Percentiles rank a stretch among this genome's conserved stretches.
Evolutionary conservation across 2,797 vertebrate species (phyloP).

Genomic region (Acrocephalus scirpaceus): DNA sequence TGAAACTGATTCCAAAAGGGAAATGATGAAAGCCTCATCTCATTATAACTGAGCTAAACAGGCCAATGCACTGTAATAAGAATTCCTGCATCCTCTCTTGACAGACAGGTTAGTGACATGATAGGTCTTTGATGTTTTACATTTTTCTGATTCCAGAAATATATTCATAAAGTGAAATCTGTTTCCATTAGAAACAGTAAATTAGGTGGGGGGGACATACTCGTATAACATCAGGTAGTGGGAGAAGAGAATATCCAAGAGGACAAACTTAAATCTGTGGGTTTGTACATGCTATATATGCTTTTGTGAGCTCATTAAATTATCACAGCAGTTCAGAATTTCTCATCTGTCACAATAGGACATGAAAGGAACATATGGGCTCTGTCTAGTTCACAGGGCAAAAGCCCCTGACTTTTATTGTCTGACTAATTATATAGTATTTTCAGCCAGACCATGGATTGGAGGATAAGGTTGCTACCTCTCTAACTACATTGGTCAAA

Average conservation of each 20-base stretch:
- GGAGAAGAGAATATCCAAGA: background rate
- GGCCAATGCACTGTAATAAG: background rate
- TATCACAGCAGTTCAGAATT: background rate
- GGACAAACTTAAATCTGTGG: background rate
- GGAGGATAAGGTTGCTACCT: too few species aligned
- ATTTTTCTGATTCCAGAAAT: slow-evolving; percentile 22
- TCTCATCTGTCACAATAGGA: too few species aligned
- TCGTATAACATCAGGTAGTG: background rate
- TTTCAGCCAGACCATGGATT: too few species aligned
- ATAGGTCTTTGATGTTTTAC: slow-evolving; percentile 20
- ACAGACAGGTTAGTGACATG: background rate
- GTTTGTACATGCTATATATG: background rate
- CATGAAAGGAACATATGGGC: too few species aligned
- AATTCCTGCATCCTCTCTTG: slow-evolving; percentile 16
- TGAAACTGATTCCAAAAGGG: background rate
- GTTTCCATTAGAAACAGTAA: background rate
- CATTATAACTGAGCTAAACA: slow-evolving; percentile 27
- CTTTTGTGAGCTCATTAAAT: background rate
- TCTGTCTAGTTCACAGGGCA: too few species aligned
- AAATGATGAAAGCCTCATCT: slow-evolving; percentile 43
- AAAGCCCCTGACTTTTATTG: too few species aligned
- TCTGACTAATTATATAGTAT: too few species aligned
- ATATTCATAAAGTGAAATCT: background rate
- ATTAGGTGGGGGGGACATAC: background rate
- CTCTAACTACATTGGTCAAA: too few species aligned